A percentile compares a stretch with the other conserved stretches of the same genome.
These are phyloP conservation scores for Lasioglossum oenotherae DNA, from an alignment of 2,888 invertebrate species.

Conservation along the genomic window DNA sequence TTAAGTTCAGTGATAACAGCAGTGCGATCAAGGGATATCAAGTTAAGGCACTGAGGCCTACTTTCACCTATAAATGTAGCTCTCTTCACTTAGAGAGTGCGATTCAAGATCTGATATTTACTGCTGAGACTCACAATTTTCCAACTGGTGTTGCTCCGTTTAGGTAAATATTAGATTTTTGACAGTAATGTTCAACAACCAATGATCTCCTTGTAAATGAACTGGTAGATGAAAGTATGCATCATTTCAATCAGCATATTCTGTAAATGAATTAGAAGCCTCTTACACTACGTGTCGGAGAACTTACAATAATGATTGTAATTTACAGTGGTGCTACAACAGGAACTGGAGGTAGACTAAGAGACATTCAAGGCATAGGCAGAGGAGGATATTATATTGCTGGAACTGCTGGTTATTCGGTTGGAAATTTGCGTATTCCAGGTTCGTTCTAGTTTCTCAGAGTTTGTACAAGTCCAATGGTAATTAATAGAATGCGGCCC, in stretches of 20 bases:
- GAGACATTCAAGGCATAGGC: constrained; percentile 98
- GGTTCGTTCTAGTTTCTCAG: constrained; percentile 85
- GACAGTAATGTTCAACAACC: too few species aligned
- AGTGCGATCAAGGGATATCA: constrained; percentile 95
- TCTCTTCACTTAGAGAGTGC: constrained; percentile 85
- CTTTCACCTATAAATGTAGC: constrained; percentile 88
- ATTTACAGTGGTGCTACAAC: constrained; percentile 95
- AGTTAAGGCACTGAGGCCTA: constrained; percentile 89
- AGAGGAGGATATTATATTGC: constrained; percentile 97
- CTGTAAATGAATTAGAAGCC: too few species aligned
- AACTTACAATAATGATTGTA: neutral
- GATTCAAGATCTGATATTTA: constrained; percentile 96
- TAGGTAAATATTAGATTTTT: constrained; percentile 80
- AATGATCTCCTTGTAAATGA: too few species aligned
- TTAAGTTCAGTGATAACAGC: constrained; percentile 98
- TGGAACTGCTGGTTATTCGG: constrained; percentile 98
- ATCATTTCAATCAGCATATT: too few species aligned
- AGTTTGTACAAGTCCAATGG: neutral
- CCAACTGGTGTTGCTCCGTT: constrained; percentile 99
- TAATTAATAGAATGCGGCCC: too few species aligned
- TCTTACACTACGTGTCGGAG: neutral
- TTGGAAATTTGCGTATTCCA: constrained; percentile 96
- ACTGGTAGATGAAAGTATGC: too few species aligned
- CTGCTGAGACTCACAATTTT: constrained; percentile 99
- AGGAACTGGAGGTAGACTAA: constrained; percentile 97